Evolutionary conservation across 2,888 invertebrate genomes (phyloP), one percentile per base, ranked within the genome.

Genomic region (Heliconius cydno): DNA sequence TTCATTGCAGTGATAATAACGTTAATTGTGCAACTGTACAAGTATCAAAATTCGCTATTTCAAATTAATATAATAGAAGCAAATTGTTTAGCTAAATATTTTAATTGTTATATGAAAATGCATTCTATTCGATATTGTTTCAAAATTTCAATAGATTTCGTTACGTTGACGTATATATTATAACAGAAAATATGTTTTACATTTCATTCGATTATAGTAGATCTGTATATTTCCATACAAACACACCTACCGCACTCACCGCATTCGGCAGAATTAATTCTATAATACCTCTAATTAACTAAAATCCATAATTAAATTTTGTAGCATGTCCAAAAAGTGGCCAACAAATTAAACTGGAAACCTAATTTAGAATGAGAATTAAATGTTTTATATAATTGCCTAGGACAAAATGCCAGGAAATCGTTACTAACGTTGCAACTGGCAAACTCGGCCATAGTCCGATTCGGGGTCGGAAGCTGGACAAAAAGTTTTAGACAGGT

Each of bases 401-500:
- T 60, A 70, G 9, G 15, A 34, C 38, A 38, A 73, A 73, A 34
- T 25, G 34, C n/a, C 2, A 73, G 57, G 13, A 34, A 34, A 73
- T 60, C 25, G 73, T 38, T 57, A 57, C 77, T 74, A 76, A 79
- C 80, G 34, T n/a, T 73, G 73, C 34, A 60, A 73, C 70, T 3
- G 25, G 86, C 85, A 86, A 91, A 92, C 87, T 88, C 89, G 88
- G 90, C 87, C 90, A 87, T 86, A 88, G 89, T 91, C 88, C 90
- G 91, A 92, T 92, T 92, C 90, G 86, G 86, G 88, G 86, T 86
- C 79, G 71, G 74, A 60, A 73, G 77, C 63, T 65, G 76, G 60
- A 71, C 90, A 92, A 94, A 94, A 94, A 92, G 90, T 92, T 90
- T 85, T 86, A 87, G 88, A 86, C 89, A 92, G 91, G 91, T 92